Evolutionary conservation across 2,888 invertebrate genomes (phyloP).

Genomic region (Blera fallax): DNA sequence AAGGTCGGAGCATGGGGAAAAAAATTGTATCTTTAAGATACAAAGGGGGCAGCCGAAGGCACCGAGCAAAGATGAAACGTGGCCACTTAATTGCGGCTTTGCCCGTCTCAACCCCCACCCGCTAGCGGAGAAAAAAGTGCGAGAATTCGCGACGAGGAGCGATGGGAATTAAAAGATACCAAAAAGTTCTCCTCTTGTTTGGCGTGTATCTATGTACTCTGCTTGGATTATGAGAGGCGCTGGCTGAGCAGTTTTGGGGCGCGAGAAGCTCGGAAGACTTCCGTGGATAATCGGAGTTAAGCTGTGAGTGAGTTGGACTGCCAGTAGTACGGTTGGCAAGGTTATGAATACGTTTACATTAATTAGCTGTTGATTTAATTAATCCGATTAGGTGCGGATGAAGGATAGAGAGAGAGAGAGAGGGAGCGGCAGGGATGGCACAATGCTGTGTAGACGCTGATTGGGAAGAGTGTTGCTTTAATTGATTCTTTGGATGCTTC

Average conservation of each 20-base stretch:
- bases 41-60: neutral
- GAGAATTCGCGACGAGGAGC: conserved; percentile 34
- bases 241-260: conserved; percentile 65
- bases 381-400: conserved; percentile 74
- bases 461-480: conserved; percentile 53
- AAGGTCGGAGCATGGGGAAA: neutral
- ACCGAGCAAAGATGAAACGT: conserved; percentile 39
- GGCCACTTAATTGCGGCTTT: conserved; percentile 65
- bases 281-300: conserved; percentile 64
- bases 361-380: conserved; percentile 81
- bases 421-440: neutral
- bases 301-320: conserved; percentile 13
- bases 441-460: conserved; percentile 33
- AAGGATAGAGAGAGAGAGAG: neutral
- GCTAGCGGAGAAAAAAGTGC: neutral
- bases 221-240: conserved; percentile 58
- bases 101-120: too few relatives aligned
- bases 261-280: conserved; percentile 51
- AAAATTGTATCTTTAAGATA: conserved; percentile 36
- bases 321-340: conserved; percentile 13
- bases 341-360: conserved; percentile 75
- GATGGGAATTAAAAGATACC: conserved; percentile 63
- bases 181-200: conserved; percentile 16
- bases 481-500: conserved; percentile 40
- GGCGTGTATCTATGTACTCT: neutral